Evolutionary conservation across 2,113 vertebrate genomes (phyloP).

Genomic region (Alligator sinensis): DNA sequence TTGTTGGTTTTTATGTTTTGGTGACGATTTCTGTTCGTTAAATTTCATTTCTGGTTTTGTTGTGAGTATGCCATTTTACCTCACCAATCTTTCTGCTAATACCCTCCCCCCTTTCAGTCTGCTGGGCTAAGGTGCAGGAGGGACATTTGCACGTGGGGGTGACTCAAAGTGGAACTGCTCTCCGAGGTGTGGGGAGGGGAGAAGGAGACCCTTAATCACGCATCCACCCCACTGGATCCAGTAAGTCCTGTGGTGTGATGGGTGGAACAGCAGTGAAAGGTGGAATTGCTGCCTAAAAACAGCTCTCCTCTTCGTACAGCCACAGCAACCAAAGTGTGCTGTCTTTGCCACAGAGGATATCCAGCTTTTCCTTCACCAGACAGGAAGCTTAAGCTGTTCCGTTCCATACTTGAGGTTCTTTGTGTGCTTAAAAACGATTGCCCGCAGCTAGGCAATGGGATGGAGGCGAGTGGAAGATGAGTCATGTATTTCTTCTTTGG

Average conservation of each 20-base stretch:
- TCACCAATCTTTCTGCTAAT: conserved; percentile 82
- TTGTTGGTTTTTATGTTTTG: conserved; percentile 61
- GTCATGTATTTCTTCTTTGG: background rate
- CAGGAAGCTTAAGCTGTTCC: background rate
- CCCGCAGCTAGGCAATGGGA: background rate
- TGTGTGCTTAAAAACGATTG: background rate
- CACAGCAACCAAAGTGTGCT: background rate
- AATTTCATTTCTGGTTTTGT: conserved; percentile 75
- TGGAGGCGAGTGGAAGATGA: background rate
- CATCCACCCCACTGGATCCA: background rate
- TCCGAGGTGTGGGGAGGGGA: background rate
- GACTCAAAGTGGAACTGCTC: background rate
- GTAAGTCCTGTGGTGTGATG: background rate
- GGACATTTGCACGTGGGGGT: background rate
- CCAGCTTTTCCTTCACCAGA: background rate
- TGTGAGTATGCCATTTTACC: conserved; percentile 75
- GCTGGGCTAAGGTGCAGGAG: conserved; percentile 72
- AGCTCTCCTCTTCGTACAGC: background rate
- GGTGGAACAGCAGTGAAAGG: background rate
- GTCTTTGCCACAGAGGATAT: background rate
- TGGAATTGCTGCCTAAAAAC: background rate
- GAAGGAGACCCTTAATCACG: background rate
- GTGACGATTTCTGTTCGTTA: conserved; percentile 29
- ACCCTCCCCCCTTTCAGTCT: conserved; percentile 82
- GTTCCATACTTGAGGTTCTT: background rate